Percentiles rank a stretch among this genome's conserved stretches.
These are phyloP conservation scores for Suncus etruscus DNA, from an alignment of 2,113 vertebrate species.

Conservation along the genomic window DNA sequence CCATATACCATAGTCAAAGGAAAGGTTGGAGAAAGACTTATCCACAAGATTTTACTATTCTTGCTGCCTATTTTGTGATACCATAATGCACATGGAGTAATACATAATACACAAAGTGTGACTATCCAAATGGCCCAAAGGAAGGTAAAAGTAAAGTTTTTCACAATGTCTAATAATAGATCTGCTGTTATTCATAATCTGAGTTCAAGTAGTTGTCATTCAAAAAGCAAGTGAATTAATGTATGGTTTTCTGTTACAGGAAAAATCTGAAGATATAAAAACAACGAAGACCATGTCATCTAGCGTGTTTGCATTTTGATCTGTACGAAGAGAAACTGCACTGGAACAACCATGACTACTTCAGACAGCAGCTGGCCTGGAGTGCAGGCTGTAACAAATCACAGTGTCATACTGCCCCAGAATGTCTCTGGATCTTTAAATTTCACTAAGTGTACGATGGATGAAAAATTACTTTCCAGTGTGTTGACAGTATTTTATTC, in stretches of 20 bases:
- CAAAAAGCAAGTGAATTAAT: constrained; percentile 57
- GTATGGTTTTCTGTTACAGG: constrained; percentile 62
- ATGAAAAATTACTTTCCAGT: constrained; percentile 83
- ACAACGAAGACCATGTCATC: constrained; percentile 36
- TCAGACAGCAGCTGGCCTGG: constrained; percentile 51
- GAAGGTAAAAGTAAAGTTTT: constrained; percentile 55
- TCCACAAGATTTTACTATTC: constrained; percentile 13
- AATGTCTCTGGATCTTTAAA: constrained; percentile 67
- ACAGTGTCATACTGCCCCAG: constrained; percentile 66
- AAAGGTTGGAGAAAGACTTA: constrained; percentile 26
- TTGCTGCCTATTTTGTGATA: constrained; percentile 43
- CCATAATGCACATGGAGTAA: neutral
- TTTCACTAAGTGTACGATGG: constrained; percentile 76
- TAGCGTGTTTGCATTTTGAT: constrained; percentile 65
- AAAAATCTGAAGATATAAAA: constrained; percentile 59
- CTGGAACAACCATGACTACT: constrained; percentile 75
- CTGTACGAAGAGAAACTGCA: constrained; percentile 42
- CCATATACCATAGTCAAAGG: neutral
- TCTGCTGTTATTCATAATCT: constrained; percentile 40
- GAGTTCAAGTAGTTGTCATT: constrained; percentile 45
- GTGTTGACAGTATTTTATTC: constrained; percentile 88
- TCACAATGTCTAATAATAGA: constrained; percentile 51
- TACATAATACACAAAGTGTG: neutral
- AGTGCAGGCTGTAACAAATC: constrained; percentile 62
- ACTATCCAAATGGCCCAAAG: neutral